These are phyloP conservation scores for Lasioglossum zephyrum DNA, from an alignment of 2,888 invertebrate species.

Conservation along the genomic window DNA sequence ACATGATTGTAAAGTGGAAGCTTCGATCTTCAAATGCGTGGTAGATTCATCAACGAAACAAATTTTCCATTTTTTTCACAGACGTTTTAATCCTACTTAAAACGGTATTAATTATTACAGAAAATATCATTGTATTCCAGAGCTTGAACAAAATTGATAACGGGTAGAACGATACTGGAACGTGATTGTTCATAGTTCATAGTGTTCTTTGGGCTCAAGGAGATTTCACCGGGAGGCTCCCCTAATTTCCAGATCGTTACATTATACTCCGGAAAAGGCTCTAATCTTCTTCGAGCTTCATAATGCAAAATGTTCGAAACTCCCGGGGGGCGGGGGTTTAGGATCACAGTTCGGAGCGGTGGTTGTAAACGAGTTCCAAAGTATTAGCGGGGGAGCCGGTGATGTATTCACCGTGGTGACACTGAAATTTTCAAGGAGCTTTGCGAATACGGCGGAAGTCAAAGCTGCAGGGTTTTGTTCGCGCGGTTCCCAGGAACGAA, in stretches of 20 bases:
- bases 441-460: constrained; percentile 3
- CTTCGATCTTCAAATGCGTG: too few species aligned
- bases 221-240: background rate
- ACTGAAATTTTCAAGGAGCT: background rate
- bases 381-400: background rate
- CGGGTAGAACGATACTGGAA: background rate
- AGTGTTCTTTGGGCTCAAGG: background rate
- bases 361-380: constrained; percentile 5
- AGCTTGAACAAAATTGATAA: background rate
- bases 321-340: background rate
- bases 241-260: background rate
- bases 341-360: background rate
- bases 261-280: background rate
- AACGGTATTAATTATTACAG: too few species aligned
- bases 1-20: too few species aligned
- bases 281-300: constrained; percentile 4
- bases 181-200: background rate
- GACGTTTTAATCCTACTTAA: too few species aligned
- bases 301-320: constrained; percentile 6
- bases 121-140: background rate
- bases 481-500: background rate
- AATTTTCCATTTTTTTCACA: too few species aligned
- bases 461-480: constrained; percentile 5
- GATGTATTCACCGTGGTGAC: background rate
- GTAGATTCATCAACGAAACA: too few species aligned